phyloP scores from a whole-genome alignment of 2,797 vertebrate genomes.

The Fistularia commersonii region DNA sequence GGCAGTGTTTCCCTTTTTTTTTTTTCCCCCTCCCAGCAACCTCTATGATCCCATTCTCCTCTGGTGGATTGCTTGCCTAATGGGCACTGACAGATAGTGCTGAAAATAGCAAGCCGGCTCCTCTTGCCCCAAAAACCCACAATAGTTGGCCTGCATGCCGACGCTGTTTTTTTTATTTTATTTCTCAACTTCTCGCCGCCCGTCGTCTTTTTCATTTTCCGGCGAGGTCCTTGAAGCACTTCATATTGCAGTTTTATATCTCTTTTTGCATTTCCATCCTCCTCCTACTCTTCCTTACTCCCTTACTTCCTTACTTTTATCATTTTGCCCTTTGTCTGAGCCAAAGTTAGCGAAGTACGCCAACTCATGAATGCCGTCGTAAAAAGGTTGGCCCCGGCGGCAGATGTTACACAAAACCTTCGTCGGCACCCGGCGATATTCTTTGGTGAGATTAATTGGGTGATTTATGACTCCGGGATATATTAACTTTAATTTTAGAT shows the following conservation, averaged over 20 bases:
- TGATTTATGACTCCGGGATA: slow-evolving; percentile 54
- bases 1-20: slow-evolving; percentile 59
- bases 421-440: slow-evolving; percentile 42
- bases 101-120: slow-evolving; percentile 72
- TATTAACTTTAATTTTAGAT: slow-evolving; percentile 48
- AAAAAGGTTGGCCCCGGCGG: slow-evolving; percentile 26
- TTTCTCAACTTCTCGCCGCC: slow-evolving; percentile 42
- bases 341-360: slow-evolving; percentile 31
- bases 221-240: too few relatives aligned
- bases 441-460: slow-evolving; percentile 56
- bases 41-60: slow-evolving; percentile 78
- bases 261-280: slow-evolving; percentile 15
- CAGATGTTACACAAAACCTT: slow-evolving; percentile 40
- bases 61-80: slow-evolving; percentile 80
- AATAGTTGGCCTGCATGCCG: slow-evolving; percentile 40
- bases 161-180: slow-evolving; percentile 26
- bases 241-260: slow-evolving; percentile 36
- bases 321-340: too few relatives aligned
- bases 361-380: slow-evolving; percentile 28
- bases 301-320: too few relatives aligned
- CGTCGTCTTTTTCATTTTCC: slow-evolving; percentile 24
- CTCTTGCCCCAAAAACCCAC: slow-evolving; percentile 61
- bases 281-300: not conserved
- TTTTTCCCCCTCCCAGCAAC: slow-evolving; percentile 58
- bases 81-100: slow-evolving; percentile 75